Percentiles rank a stretch among this genome's conserved stretches.
These are phyloP conservation scores for Macaria liturata DNA, from an alignment of 2,888 invertebrate genomes.

Conservation along the genomic window DNA sequence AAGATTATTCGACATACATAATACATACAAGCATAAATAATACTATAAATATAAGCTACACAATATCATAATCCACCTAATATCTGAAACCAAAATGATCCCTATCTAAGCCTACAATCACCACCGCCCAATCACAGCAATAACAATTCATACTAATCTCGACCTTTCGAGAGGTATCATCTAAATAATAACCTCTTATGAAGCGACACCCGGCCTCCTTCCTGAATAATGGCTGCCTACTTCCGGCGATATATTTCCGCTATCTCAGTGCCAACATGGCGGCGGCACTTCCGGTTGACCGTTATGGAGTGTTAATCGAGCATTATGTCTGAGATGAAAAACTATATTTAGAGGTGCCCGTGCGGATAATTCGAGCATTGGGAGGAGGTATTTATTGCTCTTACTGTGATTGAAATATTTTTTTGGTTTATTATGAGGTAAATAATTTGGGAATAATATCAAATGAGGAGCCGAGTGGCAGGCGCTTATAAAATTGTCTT, in stretches of 20 bases:
- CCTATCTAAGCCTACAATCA: too few species aligned
- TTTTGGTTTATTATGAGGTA: neutral
- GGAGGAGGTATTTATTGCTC: conserved; percentile 28
- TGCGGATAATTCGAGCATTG: conserved; percentile 52
- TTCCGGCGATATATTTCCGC: conserved; percentile 82
- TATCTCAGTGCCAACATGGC: conserved; percentile 77
- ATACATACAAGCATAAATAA: too few species aligned
- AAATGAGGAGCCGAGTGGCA: too few species aligned
- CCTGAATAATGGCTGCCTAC: conserved; percentile 77
- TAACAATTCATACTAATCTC: conserved; percentile 35
- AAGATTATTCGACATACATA: too few species aligned
- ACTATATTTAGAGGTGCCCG: conserved; percentile 56
- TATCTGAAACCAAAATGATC: neutral
- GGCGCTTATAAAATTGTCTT: too few species aligned
- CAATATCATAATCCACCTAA: too few species aligned
- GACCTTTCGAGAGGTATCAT: conserved; percentile 34
- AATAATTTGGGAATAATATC: neutral
- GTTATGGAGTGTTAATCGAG: conserved; percentile 81
- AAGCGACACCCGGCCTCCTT: conserved; percentile 74
- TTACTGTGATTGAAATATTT: neutral
- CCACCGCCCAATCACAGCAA: conserved; percentile 3
- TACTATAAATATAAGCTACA: too few species aligned
- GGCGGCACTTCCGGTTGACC: conserved; percentile 76
- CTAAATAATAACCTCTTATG: conserved; percentile 71
- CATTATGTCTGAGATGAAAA: conserved; percentile 78